A percentile compares a stretch with the other conserved stretches of the same genome.
These are phyloP conservation scores for Neuroterus valhalla DNA, from an alignment of 1,140 invertebrate species.

Conservation along the genomic window DNA sequence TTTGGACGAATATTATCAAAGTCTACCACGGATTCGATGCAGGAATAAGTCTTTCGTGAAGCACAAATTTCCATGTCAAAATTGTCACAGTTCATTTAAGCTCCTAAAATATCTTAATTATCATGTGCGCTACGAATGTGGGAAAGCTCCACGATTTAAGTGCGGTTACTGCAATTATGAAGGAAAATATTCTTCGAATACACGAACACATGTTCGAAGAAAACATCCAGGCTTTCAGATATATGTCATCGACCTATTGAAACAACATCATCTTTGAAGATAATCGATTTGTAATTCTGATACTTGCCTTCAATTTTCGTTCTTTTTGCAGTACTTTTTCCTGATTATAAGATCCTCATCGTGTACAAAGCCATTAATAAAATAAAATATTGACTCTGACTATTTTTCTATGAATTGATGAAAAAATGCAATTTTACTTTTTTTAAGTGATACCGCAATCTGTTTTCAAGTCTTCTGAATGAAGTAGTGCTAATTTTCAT, in stretches of 20 bases:
- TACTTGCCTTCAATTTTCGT: no score
- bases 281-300: no score
- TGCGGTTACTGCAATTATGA: constrained; percentile 73
- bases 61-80: constrained; percentile 2
- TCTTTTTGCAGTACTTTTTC: no score
- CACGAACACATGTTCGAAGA: constrained; percentile 50
- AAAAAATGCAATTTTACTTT: no score
- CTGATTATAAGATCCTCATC: no score
- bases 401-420: no score
- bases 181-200: constrained; percentile 58
- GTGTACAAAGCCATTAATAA: no score
- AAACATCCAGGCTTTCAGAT: constrained; percentile 43
- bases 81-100: constrained; percentile 4
- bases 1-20: background rate
- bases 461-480: no score
- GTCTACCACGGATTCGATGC: background rate
- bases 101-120: constrained; percentile 64
- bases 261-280: background rate
- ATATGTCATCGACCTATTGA: constrained; percentile 46
- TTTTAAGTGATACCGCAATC: no score
- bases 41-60: background rate
- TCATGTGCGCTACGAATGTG: constrained; percentile 81
- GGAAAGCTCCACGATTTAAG: constrained; percentile 78
- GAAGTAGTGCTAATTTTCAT: no score
- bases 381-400: no score